These are phyloP conservation scores for Ischnus inquisitorius DNA, from an alignment of 2,888 invertebrate species.

Conservation along the genomic window DNA sequence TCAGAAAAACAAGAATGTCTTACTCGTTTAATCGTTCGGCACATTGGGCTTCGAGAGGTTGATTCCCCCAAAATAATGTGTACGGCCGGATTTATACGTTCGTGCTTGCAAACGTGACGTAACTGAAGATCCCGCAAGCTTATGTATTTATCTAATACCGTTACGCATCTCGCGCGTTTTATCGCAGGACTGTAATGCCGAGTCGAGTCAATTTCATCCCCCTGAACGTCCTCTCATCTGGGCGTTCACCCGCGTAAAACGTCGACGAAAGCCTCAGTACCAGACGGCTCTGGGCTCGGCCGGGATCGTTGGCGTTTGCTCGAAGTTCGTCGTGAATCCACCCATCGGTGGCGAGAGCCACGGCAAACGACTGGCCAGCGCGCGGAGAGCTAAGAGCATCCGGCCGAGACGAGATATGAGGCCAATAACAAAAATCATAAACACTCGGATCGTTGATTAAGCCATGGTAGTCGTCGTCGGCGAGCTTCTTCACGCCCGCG, in stretches of 20 bases:
- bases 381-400: slow-evolving; percentile 13
- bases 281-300: slow-evolving; percentile 17
- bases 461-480: slow-evolving; percentile 75
- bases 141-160: slow-evolving; percentile 39
- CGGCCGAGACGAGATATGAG: slow-evolving; percentile 78
- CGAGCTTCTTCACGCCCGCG: slow-evolving; percentile 79
- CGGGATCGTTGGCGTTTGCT: slow-evolving; percentile 43
- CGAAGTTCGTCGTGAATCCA: slow-evolving; percentile 49
- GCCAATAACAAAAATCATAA: slow-evolving; percentile 86
- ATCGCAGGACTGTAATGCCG: slow-evolving; percentile 63
- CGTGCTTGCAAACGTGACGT: slow-evolving; percentile 41
- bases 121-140: slow-evolving; percentile 18
- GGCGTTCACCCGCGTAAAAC: slow-evolving; percentile 60
- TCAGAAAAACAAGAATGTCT: not conserved
- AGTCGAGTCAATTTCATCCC: slow-evolving; percentile 72
- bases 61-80: slow-evolving; percentile 32
- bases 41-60: not conserved
- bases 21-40: not conserved
- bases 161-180: slow-evolving; percentile 58
- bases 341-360: slow-evolving; percentile 18
- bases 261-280: slow-evolving; percentile 48
- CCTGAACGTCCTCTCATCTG: slow-evolving; percentile 64
- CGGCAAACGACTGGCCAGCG: slow-evolving; percentile 28
- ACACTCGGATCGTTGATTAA: slow-evolving; percentile 85
- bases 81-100: slow-evolving; percentile 16